Percentiles rank a stretch among this genome's conserved stretches.
Conservation (phyloP, 2,797 vertebrate species). For the Sparidentex hasta region DNA sequence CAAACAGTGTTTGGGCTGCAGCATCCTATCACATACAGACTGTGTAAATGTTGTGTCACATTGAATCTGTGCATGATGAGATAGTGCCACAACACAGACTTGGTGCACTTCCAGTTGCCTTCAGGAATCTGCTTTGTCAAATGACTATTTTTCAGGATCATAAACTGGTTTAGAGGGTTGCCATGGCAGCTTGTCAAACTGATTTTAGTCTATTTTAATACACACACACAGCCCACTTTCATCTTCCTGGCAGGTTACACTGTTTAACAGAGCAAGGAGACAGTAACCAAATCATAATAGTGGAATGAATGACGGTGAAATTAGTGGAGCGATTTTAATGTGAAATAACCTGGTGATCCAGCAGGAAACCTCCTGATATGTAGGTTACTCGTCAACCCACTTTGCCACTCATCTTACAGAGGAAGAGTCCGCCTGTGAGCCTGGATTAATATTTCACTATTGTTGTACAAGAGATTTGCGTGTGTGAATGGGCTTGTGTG, state of each 20-base stretch:
- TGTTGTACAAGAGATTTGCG: constrained; percentile 59
- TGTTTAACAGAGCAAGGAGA: constrained; percentile 15
- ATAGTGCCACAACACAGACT: neutral
- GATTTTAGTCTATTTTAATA: constrained; percentile 50
- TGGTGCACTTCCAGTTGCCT: neutral
- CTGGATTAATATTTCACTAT: constrained; percentile 71
- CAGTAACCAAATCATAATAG: constrained; percentile 13
- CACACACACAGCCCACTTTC: constrained; percentile 25
- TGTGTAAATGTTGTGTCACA: constrained; percentile 51
- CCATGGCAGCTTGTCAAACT: constrained; percentile 32
- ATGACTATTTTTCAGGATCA: constrained; percentile 19
- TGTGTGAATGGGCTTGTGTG: constrained; percentile 19
- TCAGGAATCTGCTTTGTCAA: constrained; percentile 26
- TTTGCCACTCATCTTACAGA: constrained; percentile 31
- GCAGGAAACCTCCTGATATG: constrained; percentile 36
- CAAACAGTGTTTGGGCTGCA: constrained; percentile 18
- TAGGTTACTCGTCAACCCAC: constrained; percentile 53
- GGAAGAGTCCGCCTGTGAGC: constrained; percentile 47
- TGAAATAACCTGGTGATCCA: constrained; percentile 38
- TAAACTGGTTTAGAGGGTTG: constrained; percentile 34
- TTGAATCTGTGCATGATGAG: constrained; percentile 11
- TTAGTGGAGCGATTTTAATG: constrained; percentile 31
- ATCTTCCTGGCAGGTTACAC: constrained; percentile 21
- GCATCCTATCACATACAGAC: constrained; percentile 28
- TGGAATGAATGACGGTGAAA: constrained; percentile 14